A percentile compares a stretch with the other conserved stretches of the same genome.
Evolutionary conservation across 2,888 invertebrate species (phyloP).

Genomic region (Camptogramma bilineatum): DNA sequence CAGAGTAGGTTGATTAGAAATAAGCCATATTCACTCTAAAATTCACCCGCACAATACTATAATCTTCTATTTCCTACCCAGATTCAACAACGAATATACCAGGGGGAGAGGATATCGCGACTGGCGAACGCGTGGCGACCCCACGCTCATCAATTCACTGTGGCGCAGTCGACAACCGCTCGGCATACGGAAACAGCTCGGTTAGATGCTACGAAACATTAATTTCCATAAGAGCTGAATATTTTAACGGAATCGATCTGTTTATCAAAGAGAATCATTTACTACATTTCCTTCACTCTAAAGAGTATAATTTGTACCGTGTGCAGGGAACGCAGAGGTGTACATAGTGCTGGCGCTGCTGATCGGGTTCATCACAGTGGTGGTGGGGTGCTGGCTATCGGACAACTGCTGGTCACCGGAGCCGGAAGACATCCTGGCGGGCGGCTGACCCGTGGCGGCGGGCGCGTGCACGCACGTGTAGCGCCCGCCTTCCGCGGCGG

Average conservation of each 20-base stretch:
- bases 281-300: too few relatives aligned
- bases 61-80: conserved; percentile 66
- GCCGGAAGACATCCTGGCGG: conserved; percentile 87
- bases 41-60: conserved; percentile 17
- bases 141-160: conserved; percentile 89
- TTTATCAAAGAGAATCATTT: not conserved
- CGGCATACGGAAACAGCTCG: conserved; percentile 88
- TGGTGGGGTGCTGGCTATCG: conserved; percentile 91
- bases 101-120: conserved; percentile 88
- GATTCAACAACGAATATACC: conserved; percentile 86
- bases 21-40: not conserved
- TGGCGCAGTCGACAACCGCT: conserved; percentile 91
- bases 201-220: conserved; percentile 63
- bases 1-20: conserved; percentile 38
- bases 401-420: conserved; percentile 93
- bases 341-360: conserved; percentile 90
- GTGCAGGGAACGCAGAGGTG: conserved; percentile 89
- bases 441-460: conserved; percentile 89
- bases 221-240: conserved; percentile 26
- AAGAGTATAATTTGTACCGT: conserved; percentile 10
- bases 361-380: conserved; percentile 90
- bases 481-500: conserved; percentile 79
- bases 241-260: conserved; percentile 20
- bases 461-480: conserved; percentile 86
- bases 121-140: conserved; percentile 89